phyloP scores from a whole-genome alignment of 2,888 invertebrate genomes.

The Galerucella calmariensis region DNA sequence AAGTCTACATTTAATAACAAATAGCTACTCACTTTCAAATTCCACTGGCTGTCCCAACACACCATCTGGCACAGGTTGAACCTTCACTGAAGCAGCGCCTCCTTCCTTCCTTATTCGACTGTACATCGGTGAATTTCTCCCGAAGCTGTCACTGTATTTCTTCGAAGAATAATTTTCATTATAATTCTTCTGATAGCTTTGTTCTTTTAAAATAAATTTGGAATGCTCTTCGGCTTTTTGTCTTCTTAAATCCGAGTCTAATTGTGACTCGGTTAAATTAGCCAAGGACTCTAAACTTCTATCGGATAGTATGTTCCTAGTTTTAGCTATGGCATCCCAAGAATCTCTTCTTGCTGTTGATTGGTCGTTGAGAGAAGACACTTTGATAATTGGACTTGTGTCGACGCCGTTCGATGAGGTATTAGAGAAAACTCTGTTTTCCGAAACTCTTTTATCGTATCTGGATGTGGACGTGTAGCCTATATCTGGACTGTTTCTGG shows the following conservation, averaged over 20 bases:
- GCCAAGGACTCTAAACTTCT: conserved; percentile 78
- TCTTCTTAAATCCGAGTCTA: conserved; percentile 64
- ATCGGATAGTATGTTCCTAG: conserved; percentile 78
- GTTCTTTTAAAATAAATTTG: conserved; percentile 50
- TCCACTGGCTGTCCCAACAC: conserved; percentile 91
- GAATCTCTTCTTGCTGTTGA: conserved; percentile 72
- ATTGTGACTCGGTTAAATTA: conserved; percentile 73
- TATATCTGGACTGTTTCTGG: conserved; percentile 55
- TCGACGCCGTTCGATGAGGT: conserved; percentile 62
- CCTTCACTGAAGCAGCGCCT: conserved; percentile 87
- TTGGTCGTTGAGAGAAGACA: conserved; percentile 71
- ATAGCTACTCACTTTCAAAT: conserved; percentile 84
- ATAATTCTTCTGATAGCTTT: conserved; percentile 49
- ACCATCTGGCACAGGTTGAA: conserved; percentile 88
- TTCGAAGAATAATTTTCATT: conserved; percentile 53
- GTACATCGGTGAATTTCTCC: conserved; percentile 51
- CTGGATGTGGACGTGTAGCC: conserved; percentile 53
- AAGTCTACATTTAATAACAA: too few species aligned
- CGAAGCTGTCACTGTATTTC: conserved; percentile 57
- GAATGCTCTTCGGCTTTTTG: conserved; percentile 59
- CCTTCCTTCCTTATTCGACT: conserved; percentile 68
- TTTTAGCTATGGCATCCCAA: conserved; percentile 86
- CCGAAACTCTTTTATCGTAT: conserved; percentile 56
- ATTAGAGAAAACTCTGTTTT: conserved; percentile 54
- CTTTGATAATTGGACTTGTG: conserved; percentile 70